These are phyloP conservation scores for Microtus agrestis DNA, from an alignment of 2,797 vertebrate species.

Conservation along the genomic window DNA sequence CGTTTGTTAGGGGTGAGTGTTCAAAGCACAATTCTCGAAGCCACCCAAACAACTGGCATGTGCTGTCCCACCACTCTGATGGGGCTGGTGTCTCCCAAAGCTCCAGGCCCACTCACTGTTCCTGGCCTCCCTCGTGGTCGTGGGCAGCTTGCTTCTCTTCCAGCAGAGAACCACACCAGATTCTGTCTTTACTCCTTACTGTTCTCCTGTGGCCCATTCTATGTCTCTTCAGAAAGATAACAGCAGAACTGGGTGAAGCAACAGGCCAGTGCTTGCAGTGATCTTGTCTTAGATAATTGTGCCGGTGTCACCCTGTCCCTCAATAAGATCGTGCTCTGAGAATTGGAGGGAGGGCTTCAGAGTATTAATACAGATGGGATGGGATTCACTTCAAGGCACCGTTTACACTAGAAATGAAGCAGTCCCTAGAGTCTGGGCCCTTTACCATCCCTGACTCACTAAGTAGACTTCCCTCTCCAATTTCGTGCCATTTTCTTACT, in stretches of 20 bases:
- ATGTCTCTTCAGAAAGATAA: background rate
- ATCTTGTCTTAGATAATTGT: background rate
- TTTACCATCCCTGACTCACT: background rate
- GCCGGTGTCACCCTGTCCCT: background rate
- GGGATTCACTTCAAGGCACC: background rate
- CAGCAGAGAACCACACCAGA: accelerated
- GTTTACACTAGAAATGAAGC: background rate
- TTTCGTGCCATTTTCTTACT: too few species aligned
- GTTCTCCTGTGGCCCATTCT: background rate
- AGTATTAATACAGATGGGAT: background rate
- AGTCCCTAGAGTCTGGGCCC: too few species aligned
- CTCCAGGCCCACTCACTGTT: accelerated
- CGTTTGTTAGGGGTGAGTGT: too few species aligned
- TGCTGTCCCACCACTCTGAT: too few species aligned
- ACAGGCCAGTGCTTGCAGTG: too few species aligned
- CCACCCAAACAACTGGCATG: too few species aligned
- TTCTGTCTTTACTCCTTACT: background rate
- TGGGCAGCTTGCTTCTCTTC: background rate
- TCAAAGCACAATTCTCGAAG: background rate
- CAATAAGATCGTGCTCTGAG: background rate
- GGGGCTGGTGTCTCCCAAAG: background rate
- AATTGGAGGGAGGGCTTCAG: background rate
- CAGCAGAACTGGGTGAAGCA: too few species aligned
- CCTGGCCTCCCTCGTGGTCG: accelerated
- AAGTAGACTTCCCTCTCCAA: background rate